A percentile compares a stretch with the other conserved stretches of the same genome.
Conservation (phyloP, 2,113 vertebrate species). For the Scartelaos histophorus region DNA sequence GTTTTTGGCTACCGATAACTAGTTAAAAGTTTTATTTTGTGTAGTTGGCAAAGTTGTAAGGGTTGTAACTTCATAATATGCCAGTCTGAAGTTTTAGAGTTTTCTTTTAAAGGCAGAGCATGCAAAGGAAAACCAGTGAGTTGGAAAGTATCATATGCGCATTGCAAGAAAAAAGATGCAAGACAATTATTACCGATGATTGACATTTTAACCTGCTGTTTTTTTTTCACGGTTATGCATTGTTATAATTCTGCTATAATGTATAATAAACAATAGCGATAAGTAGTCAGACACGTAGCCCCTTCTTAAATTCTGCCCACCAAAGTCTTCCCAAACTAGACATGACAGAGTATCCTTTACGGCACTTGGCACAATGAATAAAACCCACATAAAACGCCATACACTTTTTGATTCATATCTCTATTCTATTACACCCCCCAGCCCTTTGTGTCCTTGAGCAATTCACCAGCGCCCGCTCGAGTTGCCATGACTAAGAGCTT, state of each 20-base stretch:
- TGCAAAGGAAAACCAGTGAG: background rate
- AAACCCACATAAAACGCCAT: slow-evolving; percentile 20
- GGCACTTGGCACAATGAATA: slow-evolving; percentile 11
- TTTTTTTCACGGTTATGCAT: too few species aligned
- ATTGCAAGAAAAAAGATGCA: too few species aligned
- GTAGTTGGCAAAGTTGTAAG: background rate
- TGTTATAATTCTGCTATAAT: too few species aligned
- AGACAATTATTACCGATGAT: too few species aligned
- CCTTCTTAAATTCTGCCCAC: background rate
- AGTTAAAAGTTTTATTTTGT: background rate
- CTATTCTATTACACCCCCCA: slow-evolving; percentile 21
- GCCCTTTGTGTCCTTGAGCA: slow-evolving; percentile 38
- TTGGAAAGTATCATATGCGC: too few species aligned
- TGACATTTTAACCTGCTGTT: too few species aligned
- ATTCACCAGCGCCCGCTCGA: slow-evolving; percentile 38
- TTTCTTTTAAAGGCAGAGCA: too few species aligned
- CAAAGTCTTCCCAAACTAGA: background rate
- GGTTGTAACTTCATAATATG: background rate
- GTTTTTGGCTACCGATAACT: too few species aligned
- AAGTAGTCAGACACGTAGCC: too few species aligned
- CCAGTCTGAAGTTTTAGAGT: background rate
- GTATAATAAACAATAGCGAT: too few species aligned
- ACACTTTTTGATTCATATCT: slow-evolving; percentile 32
- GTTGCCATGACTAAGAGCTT: slow-evolving; percentile 40
- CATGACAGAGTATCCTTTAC: slow-evolving; percentile 5